Conservation (phyloP, 2,113 vertebrate species). For the Artemisiospiza belli region DNA sequence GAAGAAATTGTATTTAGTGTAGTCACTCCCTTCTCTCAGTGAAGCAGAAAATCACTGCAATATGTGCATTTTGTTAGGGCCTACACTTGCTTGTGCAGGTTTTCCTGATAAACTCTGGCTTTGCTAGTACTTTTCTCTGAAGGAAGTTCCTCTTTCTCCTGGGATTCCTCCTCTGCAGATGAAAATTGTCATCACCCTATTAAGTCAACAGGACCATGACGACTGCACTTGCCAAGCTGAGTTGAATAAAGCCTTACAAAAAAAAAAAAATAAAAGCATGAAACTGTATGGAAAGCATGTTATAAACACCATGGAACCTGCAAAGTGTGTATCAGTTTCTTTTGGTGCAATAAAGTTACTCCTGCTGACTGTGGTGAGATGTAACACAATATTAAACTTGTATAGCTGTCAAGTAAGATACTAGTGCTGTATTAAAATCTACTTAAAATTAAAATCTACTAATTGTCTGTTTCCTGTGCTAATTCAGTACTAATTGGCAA, state of each 20-base stretch:
- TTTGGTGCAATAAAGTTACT: neutral
- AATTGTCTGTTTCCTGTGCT: neutral
- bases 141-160: conserved; percentile 21
- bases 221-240: neutral
- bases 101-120: neutral
- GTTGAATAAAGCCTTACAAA: neutral
- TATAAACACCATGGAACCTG: neutral
- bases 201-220: neutral
- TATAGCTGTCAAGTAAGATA: neutral
- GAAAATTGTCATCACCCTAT: neutral
- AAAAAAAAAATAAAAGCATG: neutral
- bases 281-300: neutral
- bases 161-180: neutral
- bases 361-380: neutral
- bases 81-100: neutral
- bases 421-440: neutral
- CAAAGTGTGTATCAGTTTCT: neutral
- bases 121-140: neutral
- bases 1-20: neutral
- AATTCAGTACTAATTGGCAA: neutral
- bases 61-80: neutral
- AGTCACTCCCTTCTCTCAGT: neutral
- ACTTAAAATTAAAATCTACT: neutral
- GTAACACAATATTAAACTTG: neutral
- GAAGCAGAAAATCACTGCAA: neutral